Evolutionary conservation across 2,888 invertebrate species (phyloP).

Genomic region (Drosophila mimetica): DNA sequence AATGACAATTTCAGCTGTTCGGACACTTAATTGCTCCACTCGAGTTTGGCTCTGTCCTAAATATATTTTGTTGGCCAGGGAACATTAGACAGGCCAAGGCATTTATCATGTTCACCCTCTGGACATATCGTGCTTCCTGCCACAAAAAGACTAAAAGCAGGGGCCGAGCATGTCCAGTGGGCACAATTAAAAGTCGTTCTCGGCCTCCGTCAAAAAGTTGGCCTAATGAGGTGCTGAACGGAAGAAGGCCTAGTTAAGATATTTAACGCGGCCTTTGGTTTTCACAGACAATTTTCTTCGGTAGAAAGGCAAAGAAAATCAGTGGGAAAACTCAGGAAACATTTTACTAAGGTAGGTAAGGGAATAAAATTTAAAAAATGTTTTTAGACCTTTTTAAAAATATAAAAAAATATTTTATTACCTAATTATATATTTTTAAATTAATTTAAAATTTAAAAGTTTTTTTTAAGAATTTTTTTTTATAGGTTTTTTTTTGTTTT

Average conservation of each 20-base stretch:
- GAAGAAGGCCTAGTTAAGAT: slow-evolving; percentile 60
- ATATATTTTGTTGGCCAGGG: slow-evolving; percentile 21
- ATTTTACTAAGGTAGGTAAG: too few species aligned
- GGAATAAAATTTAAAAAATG: too few species aligned
- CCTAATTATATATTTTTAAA: too few species aligned
- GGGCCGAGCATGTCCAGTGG: slow-evolving; percentile 59
- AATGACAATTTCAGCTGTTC: slow-evolving; percentile 62
- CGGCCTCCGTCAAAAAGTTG: slow-evolving; percentile 48
- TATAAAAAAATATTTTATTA: too few species aligned
- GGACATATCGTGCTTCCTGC: slow-evolving; percentile 36
- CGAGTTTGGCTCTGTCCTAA: slow-evolving; percentile 20
- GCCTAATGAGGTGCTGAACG: slow-evolving; percentile 73
- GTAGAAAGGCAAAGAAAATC: background rate
- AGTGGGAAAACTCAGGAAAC: slow-evolving; percentile 16
- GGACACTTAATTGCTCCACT: slow-evolving; percentile 53
- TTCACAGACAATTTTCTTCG: slow-evolving; percentile 30
- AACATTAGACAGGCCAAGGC: slow-evolving; percentile 44
- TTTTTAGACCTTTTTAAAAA: too few species aligned
- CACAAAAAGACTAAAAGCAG: background rate
- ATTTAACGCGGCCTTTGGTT: slow-evolving; percentile 29
- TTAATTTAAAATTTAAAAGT: background rate
- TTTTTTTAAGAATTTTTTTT: background rate
- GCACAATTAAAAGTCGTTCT: slow-evolving; percentile 74
- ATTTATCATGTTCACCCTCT: slow-evolving; percentile 59
- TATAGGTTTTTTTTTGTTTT: background rate